Conservation (phyloP, 2,888 invertebrate species). For the Gonocerus acuteangulatus region DNA sequence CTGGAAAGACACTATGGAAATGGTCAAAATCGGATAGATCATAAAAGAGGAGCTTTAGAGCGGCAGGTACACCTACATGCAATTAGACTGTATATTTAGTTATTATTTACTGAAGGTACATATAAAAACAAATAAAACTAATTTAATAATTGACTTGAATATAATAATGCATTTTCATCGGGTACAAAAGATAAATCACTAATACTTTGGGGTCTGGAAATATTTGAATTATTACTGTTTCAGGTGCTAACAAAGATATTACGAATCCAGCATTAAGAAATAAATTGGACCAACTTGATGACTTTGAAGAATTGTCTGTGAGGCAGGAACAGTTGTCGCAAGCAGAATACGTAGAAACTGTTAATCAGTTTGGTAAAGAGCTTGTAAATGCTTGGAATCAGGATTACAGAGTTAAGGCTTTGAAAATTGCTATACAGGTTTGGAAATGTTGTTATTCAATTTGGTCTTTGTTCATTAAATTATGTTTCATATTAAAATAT, state of each 20-base stretch:
- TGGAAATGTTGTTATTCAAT: constrained; percentile 2
- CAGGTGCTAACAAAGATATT: constrained; percentile 45
- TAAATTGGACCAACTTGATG: constrained; percentile 86
- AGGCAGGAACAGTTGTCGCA: constrained; percentile 84
- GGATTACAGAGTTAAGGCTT: constrained; percentile 88
- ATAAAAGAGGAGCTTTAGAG: no score
- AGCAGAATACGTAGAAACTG: constrained; percentile 80
- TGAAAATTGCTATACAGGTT: constrained; percentile 88
- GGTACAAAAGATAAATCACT: no score
- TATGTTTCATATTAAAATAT: not conserved
- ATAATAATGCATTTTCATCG: no score
- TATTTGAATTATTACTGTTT: no score
- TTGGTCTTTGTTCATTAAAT: constrained; percentile 11
- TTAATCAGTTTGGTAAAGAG: constrained; percentile 86
- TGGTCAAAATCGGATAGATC: no score
- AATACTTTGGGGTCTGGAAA: no score
- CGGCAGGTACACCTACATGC: no score
- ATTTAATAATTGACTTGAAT: no score
- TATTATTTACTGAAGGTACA: no score
- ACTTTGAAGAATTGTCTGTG: constrained; percentile 78
- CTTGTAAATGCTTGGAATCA: constrained; percentile 86
- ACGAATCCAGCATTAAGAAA: constrained; percentile 58
- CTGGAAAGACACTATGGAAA: no score
- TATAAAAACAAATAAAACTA: no score
- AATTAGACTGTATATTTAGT: no score